phyloP scores from a whole-genome alignment of 2,888 invertebrate genomes.

The Tiliacea aurago region DNA sequence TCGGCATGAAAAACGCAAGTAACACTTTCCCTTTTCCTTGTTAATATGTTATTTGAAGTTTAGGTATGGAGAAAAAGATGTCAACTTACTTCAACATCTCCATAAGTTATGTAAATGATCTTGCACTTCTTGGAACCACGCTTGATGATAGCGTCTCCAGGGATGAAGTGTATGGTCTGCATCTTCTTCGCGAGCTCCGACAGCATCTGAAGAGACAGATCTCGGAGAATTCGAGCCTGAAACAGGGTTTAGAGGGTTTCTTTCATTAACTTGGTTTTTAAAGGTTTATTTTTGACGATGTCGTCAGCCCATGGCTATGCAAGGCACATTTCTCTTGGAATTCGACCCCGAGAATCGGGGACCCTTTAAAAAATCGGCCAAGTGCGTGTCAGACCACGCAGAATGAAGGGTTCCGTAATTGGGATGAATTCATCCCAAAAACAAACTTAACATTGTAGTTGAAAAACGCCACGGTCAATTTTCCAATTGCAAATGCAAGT shows the following conservation, averaged over 20 bases:
- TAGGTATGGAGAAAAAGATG: background rate
- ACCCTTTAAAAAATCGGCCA: too few species aligned
- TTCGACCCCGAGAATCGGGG: too few species aligned
- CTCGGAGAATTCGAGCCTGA: constrained; percentile 79
- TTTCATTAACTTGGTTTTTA: too few species aligned
- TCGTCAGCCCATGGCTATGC: too few species aligned
- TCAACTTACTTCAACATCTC: constrained; percentile 79
- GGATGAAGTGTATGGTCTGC: constrained; percentile 83
- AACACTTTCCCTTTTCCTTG: background rate
- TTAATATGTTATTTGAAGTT: too few species aligned
- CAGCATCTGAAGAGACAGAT: constrained; percentile 80
- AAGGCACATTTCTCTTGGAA: too few species aligned
- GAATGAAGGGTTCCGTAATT: too few species aligned
- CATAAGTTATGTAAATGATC: constrained; percentile 82
- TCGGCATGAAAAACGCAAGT: background rate
- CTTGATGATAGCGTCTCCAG: constrained; percentile 82
- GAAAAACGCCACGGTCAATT: too few species aligned
- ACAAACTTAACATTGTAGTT: too few species aligned
- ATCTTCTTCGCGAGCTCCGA: constrained; percentile 81
- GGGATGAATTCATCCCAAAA: too few species aligned
- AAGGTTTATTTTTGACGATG: background rate
- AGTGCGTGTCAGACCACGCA: too few species aligned
- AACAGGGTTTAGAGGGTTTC: constrained; percentile 10
- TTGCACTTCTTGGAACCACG: constrained; percentile 76
- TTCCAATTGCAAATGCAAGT: too few species aligned